Evolutionary conservation across 1,140 invertebrate genomes (phyloP), one percentile per base, ranked within the genome.

Genomic region (Odontomachus brunneus): DNA sequence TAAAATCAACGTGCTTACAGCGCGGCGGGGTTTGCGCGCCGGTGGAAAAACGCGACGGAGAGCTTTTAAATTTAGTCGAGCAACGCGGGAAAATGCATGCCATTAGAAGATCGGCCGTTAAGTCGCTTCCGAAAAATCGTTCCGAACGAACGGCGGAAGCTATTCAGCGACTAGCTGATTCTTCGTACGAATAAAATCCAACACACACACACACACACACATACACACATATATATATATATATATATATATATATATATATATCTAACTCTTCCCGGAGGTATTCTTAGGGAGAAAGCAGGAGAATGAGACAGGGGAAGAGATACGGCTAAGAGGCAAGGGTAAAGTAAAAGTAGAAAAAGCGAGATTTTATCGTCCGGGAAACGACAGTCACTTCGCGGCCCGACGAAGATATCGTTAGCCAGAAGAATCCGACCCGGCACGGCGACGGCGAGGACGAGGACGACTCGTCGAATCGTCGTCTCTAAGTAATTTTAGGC

Each of bases 401-500:
- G 67, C n/a, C 51, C 85, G 81, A 84, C 55, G 72, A 84, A 69
- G 83, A 80, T 87, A 81, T 82, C 85, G 63, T 65, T 62, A 71
- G 82, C 66, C 48, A 26, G 67, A 83, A 69, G 85, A 86, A 86
- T 87, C 63, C 71, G 72, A 48, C 22, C 3, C 78, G 57, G 48
- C 66, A n/a, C 57, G 49, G 26, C 7, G 22, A 26, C 9, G 49
- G 33, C 7, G 22, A 26, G 3, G 38, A 22, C 22, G 33, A 57
- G 22, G 69, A 53, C 55, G 78, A 82, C 38, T 4, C 83, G 80
- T 38, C 73, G 51, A 75, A 22, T 72, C 74, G 75, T 83, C 81
- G 71, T 38, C 73, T 84, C 57, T 19, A 49, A 69, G 75, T 88
- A 88, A 88, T 88, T 88, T 88, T 88, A 88, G 87, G 67, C 67